Evolutionary conservation across 2,797 vertebrate genomes (phyloP).

Genomic region (Potorous gilbertii): DNA sequence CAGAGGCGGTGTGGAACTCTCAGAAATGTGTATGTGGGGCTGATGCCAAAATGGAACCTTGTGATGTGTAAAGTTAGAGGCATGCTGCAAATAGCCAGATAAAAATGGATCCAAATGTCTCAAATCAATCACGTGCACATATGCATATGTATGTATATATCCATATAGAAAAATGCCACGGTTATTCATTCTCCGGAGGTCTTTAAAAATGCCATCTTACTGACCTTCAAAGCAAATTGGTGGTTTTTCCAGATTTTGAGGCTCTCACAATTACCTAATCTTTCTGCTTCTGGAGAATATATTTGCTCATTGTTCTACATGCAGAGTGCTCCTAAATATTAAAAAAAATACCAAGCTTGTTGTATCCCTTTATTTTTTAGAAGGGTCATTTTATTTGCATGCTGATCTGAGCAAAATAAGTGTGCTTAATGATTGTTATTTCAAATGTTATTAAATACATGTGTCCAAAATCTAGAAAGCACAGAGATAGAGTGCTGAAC

Average conservation of each 20-base stretch:
- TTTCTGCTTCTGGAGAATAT: background rate
- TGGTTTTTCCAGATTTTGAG: background rate
- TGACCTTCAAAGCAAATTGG: background rate
- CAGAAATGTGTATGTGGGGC: constrained; percentile 49
- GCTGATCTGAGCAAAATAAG: background rate
- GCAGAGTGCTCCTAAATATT: constrained; percentile 20
- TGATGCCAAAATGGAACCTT: constrained; percentile 56
- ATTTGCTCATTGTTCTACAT: background rate
- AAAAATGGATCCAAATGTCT: constrained; percentile 69
- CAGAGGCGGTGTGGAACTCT: constrained; percentile 60
- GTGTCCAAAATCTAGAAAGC: background rate
- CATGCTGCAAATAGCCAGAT: constrained; percentile 51
- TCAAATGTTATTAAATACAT: background rate
- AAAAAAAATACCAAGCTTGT: background rate
- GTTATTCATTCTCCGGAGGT: background rate
- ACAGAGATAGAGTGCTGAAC: background rate
- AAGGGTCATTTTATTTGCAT: background rate
- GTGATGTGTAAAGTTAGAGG: constrained; percentile 65
- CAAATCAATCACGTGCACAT: constrained; percentile 52
- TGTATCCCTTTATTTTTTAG: background rate
- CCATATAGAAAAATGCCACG: background rate
- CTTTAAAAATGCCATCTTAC: background rate
- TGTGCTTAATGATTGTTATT: background rate
- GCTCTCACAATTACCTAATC: background rate
- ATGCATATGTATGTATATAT: constrained; percentile 54